Percentiles rank a stretch among this genome's conserved stretches.
Evolutionary conservation across 2,888 invertebrate species (phyloP).

Genomic region (Electrophaes corylata): DNA sequence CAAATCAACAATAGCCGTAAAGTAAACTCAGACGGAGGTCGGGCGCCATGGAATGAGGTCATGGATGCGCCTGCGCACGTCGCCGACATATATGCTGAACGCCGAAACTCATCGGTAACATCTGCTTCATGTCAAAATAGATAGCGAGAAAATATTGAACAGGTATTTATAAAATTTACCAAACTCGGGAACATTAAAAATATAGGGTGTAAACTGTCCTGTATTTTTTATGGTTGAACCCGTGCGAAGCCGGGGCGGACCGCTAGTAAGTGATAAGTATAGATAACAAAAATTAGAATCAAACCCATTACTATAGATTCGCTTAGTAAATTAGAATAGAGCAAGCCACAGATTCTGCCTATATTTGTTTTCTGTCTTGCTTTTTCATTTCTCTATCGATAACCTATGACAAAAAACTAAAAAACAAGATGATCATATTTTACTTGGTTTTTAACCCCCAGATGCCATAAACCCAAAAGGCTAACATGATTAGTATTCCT

Average conservation of each 20-base stretch:
- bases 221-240: no score
- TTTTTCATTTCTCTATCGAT: no score
- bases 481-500: constrained; percentile 32
- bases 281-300: no score
- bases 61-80: constrained; percentile 66
- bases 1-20: constrained; percentile 44
- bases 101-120: constrained; percentile 13
- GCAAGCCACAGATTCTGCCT: no score
- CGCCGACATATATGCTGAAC: constrained; percentile 34
- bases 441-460: no score
- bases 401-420: background rate
- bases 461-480: constrained; percentile 4
- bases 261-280: no score
- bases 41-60: constrained; percentile 69
- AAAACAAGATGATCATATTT: background rate
- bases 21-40: constrained; percentile 57
- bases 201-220: background rate
- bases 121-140: constrained; percentile 17
- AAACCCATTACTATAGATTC: no score
- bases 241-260: no score
- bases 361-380: no score
- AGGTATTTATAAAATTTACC: background rate
- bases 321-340: no score
- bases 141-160: constrained; percentile 9
- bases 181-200: background rate